Evolutionary conservation across 2,888 invertebrate genomes (phyloP), one percentile per base, ranked within the genome.

Genomic region (Stenotaenia linearis): DNA sequence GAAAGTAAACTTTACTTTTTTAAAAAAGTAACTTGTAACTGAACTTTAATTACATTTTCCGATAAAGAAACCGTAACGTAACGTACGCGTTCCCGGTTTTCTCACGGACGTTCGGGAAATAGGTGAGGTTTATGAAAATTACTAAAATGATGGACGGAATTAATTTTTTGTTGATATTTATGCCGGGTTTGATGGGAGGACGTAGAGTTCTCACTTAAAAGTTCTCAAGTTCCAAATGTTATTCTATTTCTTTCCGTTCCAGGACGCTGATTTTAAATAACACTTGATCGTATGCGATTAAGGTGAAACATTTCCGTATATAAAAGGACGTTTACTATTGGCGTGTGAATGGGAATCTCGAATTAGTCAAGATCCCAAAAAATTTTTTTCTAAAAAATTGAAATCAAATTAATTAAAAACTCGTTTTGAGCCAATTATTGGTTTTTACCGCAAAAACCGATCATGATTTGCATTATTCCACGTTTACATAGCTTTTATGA

Each of bases 251-350:
- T 69, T 69, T 69, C 28, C 28, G 69, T 69, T 69, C 69, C 69
- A 69, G 28, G 25, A 69, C 69, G 25, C 10, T 69, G 69, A 69
- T 28, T 69, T 69, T 28, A 28, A 69, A 69, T 69, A 69, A 69
- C 69, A 12, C 25, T 25, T 69, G 69, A 69, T 69, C 69, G n/a
- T 69, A 10, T 69, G 69, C 69, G 69, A 69, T 69, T 69, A 69
- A 69, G 69, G 69, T 28, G 69, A 69, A 69, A 69, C 69, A 69
- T 69, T 69, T 69, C 69, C 69, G 69, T 69, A 69, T 69, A 25
- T 28, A 28, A 69, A 69, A n/a, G 15, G 69, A 69, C 69, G 25
- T 69, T 69, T 69, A 28, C n/a, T 25, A 69, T 69, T 69, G 69
- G 69, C 28, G 69, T 69, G 69, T 69, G 69, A 69, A 69, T 69